phyloP scores from a whole-genome alignment of 2,797 vertebrate genomes.

The Oreortyx pictus region DNA sequence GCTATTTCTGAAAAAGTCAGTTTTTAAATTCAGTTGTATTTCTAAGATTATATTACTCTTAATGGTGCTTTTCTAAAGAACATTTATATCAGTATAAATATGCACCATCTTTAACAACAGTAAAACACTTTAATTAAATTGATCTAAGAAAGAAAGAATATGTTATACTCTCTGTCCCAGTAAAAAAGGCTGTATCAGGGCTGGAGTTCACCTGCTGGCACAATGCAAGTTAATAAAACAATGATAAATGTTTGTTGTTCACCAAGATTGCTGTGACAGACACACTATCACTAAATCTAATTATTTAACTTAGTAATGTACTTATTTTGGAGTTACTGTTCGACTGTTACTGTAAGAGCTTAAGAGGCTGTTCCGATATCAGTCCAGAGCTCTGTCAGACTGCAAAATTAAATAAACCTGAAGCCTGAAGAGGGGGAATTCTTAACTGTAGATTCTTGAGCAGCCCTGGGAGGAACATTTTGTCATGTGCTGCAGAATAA shows the following conservation, averaged over 20 bases:
- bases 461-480: not conserved
- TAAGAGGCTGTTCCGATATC: not conserved
- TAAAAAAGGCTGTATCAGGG: not conserved
- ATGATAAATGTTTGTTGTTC: not conserved
- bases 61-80: not conserved
- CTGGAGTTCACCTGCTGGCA: not conserved
- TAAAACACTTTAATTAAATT: not conserved
- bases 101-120: not conserved
- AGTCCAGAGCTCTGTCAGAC: not conserved
- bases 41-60: not conserved
- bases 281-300: not conserved
- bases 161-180: not conserved
- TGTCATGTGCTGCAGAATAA: not conserved
- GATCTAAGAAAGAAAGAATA: not conserved
- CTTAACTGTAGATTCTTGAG: not conserved
- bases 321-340: not conserved
- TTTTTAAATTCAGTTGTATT: not conserved
- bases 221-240: not conserved
- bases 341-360: not conserved
- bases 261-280: not conserved
- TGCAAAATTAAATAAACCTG: not conserved
- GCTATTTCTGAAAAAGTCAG: not conserved
- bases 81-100: not conserved
- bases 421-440: not conserved
- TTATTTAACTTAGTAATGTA: not conserved